These are phyloP conservation scores for Chloropsis hardwickii DNA, from an alignment of 2,113 vertebrate genomes.

Conservation along the genomic window DNA sequence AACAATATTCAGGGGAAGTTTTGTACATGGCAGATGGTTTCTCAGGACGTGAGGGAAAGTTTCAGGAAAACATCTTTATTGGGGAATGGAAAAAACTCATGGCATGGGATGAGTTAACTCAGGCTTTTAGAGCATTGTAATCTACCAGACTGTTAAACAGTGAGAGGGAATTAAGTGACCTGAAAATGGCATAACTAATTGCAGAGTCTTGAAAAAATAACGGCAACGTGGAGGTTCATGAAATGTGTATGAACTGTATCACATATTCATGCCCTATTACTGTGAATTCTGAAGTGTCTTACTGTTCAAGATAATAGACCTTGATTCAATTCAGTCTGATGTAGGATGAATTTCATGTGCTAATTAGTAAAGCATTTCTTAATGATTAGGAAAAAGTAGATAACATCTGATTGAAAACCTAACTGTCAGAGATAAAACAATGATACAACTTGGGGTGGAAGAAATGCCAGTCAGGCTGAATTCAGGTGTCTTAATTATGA, in stretches of 20 bases:
- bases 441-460: constrained; percentile 69
- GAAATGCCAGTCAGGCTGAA: constrained; percentile 68
- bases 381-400: constrained; percentile 79
- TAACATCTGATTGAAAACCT: constrained; percentile 78
- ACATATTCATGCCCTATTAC: constrained; percentile 81
- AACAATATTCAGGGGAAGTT: neutral
- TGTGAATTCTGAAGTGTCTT: constrained; percentile 78
- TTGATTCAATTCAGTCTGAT: constrained; percentile 82
- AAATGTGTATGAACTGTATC: constrained; percentile 80
- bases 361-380: constrained; percentile 84
- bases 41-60: neutral
- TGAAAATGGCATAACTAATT: constrained; percentile 79
- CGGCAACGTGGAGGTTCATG: constrained; percentile 74
- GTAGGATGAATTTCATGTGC: constrained; percentile 78
- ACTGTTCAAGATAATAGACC: constrained; percentile 79
- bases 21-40: neutral
- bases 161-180: constrained; percentile 76
- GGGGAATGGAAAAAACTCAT: constrained; percentile 1
- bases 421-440: constrained; percentile 79
- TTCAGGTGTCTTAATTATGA: constrained; percentile 82
- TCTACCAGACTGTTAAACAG: constrained; percentile 73
- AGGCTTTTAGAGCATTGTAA: constrained; percentile 62
- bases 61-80: neutral
- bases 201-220: constrained; percentile 66
- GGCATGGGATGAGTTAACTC: constrained; percentile 56